phyloP scores from a whole-genome alignment of 1,140 invertebrate genomes.

The Caerostris extrusa region DNA sequence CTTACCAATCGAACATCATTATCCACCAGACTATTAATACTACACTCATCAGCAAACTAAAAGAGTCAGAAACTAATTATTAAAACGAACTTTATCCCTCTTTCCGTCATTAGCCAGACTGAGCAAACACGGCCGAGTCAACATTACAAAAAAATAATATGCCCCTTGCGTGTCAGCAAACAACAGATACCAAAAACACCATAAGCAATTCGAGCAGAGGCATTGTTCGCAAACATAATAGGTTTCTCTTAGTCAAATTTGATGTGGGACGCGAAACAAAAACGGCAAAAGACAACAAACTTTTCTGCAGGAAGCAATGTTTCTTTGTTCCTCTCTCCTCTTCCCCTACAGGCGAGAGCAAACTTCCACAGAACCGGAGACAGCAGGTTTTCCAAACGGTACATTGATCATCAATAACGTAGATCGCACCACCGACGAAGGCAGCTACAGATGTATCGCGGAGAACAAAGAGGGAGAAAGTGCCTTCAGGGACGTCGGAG shows the following conservation, averaged over 20 bases:
- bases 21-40: too few species aligned
- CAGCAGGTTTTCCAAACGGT: constrained; percentile 87
- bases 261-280: constrained; percentile 31
- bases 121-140: neutral
- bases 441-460: constrained; percentile 96
- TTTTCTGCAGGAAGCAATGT: constrained; percentile 29
- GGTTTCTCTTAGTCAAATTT: constrained; percentile 74
- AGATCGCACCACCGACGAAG: constrained; percentile 94
- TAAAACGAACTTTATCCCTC: neutral
- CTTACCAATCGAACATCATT: too few species aligned
- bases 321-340: constrained; percentile 42
- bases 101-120: neutral
- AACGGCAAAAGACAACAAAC: neutral
- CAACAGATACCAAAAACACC: neutral
- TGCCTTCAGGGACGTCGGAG: constrained; percentile 91
- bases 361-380: constrained; percentile 82
- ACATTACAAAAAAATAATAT: neutral
- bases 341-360: constrained; percentile 86
- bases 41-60: neutral
- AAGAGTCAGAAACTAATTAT: neutral
- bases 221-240: constrained; percentile 13
- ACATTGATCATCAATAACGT: constrained; percentile 97
- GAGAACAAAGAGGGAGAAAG: constrained; percentile 94
- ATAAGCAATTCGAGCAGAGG: neutral
- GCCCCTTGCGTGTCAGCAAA: neutral